Conservation (phyloP, 2,888 invertebrate species). For the Erebia ligea region DNA sequence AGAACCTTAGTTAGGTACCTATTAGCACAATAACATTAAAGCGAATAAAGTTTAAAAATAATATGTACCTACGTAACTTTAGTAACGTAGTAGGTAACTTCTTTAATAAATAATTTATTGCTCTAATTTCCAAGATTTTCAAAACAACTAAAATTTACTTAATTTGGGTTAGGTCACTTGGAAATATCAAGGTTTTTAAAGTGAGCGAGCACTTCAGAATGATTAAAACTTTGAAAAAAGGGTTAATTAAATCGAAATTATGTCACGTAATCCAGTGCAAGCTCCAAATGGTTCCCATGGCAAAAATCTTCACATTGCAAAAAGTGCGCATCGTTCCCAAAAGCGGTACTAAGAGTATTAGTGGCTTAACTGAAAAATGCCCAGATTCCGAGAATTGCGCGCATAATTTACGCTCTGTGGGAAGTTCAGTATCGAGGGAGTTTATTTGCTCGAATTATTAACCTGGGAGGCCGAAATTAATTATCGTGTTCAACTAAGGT, state of each 20-base stretch:
- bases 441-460: constrained; percentile 62
- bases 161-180: background rate
- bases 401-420: constrained; percentile 56
- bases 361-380: constrained; percentile 39
- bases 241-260: background rate
- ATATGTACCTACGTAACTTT: no score
- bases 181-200: no score
- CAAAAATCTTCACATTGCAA: constrained; percentile 30
- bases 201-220: no score
- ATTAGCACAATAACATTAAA: no score
- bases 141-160: no score
- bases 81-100: no score
- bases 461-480: constrained; percentile 68
- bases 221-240: background rate
- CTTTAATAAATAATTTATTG: no score
- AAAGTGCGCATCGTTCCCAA: constrained; percentile 32
- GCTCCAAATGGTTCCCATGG: constrained; percentile 24
- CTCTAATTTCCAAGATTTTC: no score
- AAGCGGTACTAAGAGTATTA: constrained; percentile 23
- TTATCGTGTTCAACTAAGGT: constrained; percentile 46
- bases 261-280: constrained; percentile 1
- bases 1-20: no score
- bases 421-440: constrained; percentile 53
- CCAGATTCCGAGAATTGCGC: constrained; percentile 54
- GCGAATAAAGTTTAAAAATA: no score